These are phyloP conservation scores for Aquatica leii DNA, from an alignment of 2,888 invertebrate genomes.

Conservation along the genomic window DNA sequence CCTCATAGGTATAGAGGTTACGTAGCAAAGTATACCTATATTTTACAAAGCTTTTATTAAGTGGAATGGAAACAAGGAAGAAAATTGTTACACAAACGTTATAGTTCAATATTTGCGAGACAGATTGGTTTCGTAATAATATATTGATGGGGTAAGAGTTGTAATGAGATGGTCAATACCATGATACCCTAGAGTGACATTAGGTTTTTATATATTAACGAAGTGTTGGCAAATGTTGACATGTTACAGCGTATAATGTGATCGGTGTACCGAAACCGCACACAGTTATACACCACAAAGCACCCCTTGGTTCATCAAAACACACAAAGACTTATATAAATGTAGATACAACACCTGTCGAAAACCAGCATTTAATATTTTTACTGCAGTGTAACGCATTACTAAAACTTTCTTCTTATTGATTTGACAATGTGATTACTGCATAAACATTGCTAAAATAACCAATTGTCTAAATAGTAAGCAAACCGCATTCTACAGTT, in stretches of 20 bases:
- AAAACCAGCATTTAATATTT: too few relatives aligned
- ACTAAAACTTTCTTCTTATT: too few relatives aligned
- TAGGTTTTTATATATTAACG: conserved; percentile 30
- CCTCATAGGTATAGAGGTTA: too few relatives aligned
- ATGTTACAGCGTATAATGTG: conserved; percentile 45
- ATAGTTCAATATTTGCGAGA: too few relatives aligned
- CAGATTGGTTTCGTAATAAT: neutral
- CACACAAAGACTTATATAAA: conserved; percentile 1
- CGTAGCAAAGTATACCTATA: too few relatives aligned
- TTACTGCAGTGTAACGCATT: too few relatives aligned
- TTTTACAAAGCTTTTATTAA: too few relatives aligned
- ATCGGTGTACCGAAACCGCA: conserved; percentile 44
- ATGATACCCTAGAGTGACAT: conserved; percentile 38
- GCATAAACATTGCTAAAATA: too few relatives aligned
- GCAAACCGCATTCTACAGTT: neutral
- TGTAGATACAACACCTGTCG: conserved; percentile 1
- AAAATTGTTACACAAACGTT: too few relatives aligned
- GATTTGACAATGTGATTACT: too few relatives aligned
- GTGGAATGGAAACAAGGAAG: too few relatives aligned
- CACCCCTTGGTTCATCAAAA: conserved; percentile 32
- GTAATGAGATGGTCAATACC: conserved; percentile 22
- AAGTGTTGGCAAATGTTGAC: conserved; percentile 45
- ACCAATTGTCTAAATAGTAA: too few relatives aligned
- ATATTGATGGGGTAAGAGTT: conserved; percentile 16
- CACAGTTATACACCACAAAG: conserved; percentile 43